A percentile compares a stretch with the other conserved stretches of the same genome.
Evolutionary conservation across 1,140 invertebrate species (phyloP).

Genomic region (Dolichoris vasculosae): DNA sequence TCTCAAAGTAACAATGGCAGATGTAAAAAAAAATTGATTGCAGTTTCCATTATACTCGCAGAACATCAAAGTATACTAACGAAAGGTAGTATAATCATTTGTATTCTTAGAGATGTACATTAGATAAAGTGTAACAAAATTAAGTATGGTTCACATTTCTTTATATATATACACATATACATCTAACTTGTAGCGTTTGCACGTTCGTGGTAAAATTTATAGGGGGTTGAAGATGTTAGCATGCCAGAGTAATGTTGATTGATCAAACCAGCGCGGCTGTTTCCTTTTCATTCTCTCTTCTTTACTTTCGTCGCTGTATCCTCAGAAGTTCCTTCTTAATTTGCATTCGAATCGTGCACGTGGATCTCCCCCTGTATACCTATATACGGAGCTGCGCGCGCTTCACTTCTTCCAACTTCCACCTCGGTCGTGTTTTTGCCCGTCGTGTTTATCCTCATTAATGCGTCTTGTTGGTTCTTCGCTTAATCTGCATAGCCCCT

Average conservation of each 20-base stretch:
- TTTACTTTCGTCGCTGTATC: not conserved
- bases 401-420: constrained; percentile 1
- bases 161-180: not conserved
- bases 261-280: constrained; percentile 9
- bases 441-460: constrained; percentile 44
- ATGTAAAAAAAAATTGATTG: not conserved
- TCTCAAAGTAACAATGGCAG: not conserved
- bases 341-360: constrained; percentile 37
- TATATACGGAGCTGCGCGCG: not conserved
- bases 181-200: not conserved
- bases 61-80: not conserved
- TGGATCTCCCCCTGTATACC: not conserved
- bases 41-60: not conserved
- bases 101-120: not conserved
- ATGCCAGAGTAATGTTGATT: constrained; percentile 14
- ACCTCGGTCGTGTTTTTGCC: not conserved
- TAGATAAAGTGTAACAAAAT: not conserved
- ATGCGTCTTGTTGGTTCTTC: constrained; percentile 20
- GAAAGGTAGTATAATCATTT: not conserved
- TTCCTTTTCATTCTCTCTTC: not conserved
- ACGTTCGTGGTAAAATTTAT: not conserved
- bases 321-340: not conserved
- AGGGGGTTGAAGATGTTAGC: not conserved
- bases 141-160: not conserved
- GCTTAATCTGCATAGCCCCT: constrained; percentile 29